Conservation (phyloP, 2,888 invertebrate genomes). For the Drosophila maculinotata region DNA sequence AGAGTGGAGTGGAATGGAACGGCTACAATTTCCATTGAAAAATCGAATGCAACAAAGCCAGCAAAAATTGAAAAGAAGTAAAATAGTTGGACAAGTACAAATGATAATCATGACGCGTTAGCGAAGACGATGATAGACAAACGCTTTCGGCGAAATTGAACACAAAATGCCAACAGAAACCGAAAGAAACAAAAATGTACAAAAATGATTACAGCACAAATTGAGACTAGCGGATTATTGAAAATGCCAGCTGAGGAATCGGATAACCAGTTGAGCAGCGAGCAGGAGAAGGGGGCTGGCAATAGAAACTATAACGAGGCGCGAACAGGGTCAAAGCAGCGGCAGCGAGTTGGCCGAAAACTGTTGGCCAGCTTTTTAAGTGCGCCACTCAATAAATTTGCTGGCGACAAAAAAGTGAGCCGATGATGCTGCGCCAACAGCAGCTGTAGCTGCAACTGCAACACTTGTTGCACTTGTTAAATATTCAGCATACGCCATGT, state of each 20-base stretch:
- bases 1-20: not conserved
- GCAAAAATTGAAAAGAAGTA: slow-evolving; percentile 14
- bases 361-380: slow-evolving; percentile 31
- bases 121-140: slow-evolving; percentile 67
- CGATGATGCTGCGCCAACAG: slow-evolving; percentile 17
- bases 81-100: slow-evolving; percentile 49
- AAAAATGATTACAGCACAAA: slow-evolving; percentile 46
- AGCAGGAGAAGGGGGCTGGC: not conserved
- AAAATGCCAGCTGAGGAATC: slow-evolving; percentile 49
- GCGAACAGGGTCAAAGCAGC: slow-evolving; percentile 68
- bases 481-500: slow-evolving; percentile 57
- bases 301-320: slow-evolving; percentile 61
- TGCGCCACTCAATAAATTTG: slow-evolving; percentile 38
- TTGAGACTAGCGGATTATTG: slow-evolving; percentile 31
- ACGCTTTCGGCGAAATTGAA: slow-evolving; percentile 68
- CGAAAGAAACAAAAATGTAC: slow-evolving; percentile 6
- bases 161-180: slow-evolving; percentile 55
- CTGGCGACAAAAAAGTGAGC: slow-evolving; percentile 22
- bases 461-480: slow-evolving; percentile 28
- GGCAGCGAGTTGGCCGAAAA: slow-evolving; percentile 19
- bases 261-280: slow-evolving; percentile 29
- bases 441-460: slow-evolving; percentile 19
- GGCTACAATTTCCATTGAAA: slow-evolving; percentile 47
- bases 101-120: slow-evolving; percentile 58
- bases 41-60: slow-evolving; percentile 29